These are phyloP conservation scores for Rafetus swinhoei DNA, from an alignment of 2,113 vertebrate genomes.

Conservation along the genomic window DNA sequence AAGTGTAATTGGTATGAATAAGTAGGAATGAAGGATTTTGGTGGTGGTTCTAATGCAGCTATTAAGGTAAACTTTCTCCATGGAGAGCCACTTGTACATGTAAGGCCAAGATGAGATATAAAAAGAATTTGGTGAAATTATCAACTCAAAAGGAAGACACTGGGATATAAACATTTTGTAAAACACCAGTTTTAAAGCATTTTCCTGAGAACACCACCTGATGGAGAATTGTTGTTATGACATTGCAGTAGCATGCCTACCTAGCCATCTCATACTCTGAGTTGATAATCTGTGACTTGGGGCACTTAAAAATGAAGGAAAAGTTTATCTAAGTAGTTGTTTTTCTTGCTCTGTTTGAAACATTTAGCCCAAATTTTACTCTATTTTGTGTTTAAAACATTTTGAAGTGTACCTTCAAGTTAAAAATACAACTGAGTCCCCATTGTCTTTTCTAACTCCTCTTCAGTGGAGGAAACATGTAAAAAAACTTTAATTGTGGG, in stretches of 20 bases:
- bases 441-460: background rate
- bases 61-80: background rate
- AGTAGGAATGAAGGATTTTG: background rate
- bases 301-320: background rate
- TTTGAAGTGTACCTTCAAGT: background rate
- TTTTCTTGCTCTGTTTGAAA: background rate
- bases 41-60: background rate
- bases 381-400: background rate
- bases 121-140: background rate
- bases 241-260: background rate
- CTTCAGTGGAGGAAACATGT: accelerated
- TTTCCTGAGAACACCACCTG: background rate
- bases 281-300: background rate
- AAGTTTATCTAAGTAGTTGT: background rate
- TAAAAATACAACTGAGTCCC: background rate
- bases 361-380: background rate
- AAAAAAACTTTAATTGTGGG: background rate
- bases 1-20: background rate
- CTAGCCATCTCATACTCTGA: background rate
- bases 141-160: background rate
- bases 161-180: background rate
- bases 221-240: background rate
- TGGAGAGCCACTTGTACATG: background rate
- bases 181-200: background rate
- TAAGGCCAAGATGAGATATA: background rate